Conservation (phyloP, 1,140 invertebrate species). For the Coelopa frigida region DNA sequence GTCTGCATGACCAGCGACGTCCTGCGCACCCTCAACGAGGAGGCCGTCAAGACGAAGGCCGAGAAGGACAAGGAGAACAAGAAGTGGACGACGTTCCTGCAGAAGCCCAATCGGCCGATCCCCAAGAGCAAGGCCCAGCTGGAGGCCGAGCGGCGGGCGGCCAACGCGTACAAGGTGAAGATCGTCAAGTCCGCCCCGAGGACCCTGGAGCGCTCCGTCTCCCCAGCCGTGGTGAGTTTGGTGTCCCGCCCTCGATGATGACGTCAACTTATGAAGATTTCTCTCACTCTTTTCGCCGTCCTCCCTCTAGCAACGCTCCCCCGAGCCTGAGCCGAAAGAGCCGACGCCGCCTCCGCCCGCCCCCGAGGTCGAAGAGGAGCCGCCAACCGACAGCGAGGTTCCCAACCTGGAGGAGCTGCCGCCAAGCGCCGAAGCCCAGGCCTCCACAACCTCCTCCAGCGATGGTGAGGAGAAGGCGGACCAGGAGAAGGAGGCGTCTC, state of each 20-base stretch:
- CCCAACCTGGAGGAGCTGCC: slow-evolving; percentile 37
- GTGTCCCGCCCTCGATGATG: neutral
- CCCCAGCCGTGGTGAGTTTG: slow-evolving; percentile 11
- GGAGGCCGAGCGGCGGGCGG: slow-evolving; percentile 29
- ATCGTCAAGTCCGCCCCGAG: slow-evolving; percentile 49
- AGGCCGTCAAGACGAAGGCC: slow-evolving; percentile 44
- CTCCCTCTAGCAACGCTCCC: slow-evolving; percentile 14
- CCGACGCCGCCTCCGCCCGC: slow-evolving; percentile 8
- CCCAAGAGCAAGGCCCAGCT: slow-evolving; percentile 47
- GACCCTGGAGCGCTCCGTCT: slow-evolving; percentile 19
- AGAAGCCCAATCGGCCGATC: slow-evolving; percentile 58
- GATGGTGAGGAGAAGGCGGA: no score
- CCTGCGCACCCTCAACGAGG: slow-evolving; percentile 55
- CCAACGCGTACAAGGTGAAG: slow-evolving; percentile 49
- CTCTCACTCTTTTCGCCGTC: neutral
- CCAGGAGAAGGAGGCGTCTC: no score
- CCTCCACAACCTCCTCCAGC: no score
- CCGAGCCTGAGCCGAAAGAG: slow-evolving; percentile 26
- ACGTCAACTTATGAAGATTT: no score
- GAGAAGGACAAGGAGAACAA: slow-evolving; percentile 53
- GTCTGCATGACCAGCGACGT: slow-evolving; percentile 63
- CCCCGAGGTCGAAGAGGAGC: slow-evolving; percentile 19
- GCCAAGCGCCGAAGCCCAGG: slow-evolving; percentile 4
- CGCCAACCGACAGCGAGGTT: slow-evolving; percentile 36
- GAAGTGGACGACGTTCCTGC: slow-evolving; percentile 62